Percentiles rank a stretch among this genome's conserved stretches.
Conservation (phyloP, 64 coral and sea anemone species). For the Astreopora myriophthalma region DNA sequence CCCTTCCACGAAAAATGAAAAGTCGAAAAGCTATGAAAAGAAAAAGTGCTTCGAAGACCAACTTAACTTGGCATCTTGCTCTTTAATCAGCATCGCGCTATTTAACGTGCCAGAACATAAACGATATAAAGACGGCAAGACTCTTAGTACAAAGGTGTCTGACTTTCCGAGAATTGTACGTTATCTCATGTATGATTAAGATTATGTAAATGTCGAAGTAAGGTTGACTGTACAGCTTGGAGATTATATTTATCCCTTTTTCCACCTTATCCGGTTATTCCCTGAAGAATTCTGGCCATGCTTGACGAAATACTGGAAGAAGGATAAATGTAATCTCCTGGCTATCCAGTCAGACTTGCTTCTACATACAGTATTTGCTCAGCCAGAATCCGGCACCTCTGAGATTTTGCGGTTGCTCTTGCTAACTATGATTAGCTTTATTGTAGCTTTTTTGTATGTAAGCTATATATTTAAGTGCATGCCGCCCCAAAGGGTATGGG, state of each 20-base stretch:
- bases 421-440: too few relatives aligned
- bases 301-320: not conserved
- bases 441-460: too few relatives aligned
- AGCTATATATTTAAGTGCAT: too few relatives aligned
- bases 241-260: not conserved
- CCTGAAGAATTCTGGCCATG: not conserved
- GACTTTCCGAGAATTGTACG: not conserved
- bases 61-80: not conserved
- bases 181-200: not conserved
- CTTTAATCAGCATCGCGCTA: not conserved
- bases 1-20: not conserved
- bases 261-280: not conserved
- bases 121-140: not conserved
- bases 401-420: too few relatives aligned
- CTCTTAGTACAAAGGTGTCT: not conserved
- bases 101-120: not conserved
- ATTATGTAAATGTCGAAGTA: not conserved
- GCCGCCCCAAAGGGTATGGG: too few relatives aligned
- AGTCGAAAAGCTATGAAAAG: not conserved
- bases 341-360: not conserved
- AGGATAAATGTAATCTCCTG: not conserved
- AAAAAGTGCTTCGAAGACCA: not conserved
- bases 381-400: too few relatives aligned
- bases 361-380: not conserved
- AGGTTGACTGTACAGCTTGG: too few relatives aligned